Evolutionary conservation across 2,113 vertebrate species (phyloP), one percentile per base, ranked within the genome.

Genomic region (Lipotes vexillifer): DNA sequence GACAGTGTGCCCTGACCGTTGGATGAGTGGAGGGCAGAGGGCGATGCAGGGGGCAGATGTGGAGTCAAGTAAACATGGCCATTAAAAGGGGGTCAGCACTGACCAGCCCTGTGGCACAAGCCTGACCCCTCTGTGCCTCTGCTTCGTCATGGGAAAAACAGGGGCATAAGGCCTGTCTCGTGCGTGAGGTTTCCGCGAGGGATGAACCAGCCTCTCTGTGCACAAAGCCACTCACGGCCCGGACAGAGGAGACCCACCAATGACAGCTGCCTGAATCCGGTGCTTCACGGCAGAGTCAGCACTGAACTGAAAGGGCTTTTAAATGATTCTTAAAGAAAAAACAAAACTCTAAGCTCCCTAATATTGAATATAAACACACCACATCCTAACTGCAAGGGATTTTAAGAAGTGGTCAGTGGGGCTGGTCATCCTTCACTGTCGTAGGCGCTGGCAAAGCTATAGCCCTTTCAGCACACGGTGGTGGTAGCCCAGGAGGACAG

Each of bases 91-190:
- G 46, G 46, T 33, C 74, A 33, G 74, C 29, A 3, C 74, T 12
- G 46, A 17, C 49, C 61, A 1, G 10, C 41, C 71, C 71, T 15
- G 25, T 14, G 15, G 23, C 13, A 7, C 14, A 5, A 5, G 21
- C 49, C 11, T 1, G 36, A 20, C 29, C 23, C 57, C 77, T 27
- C 57, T 8, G 85, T 5, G 4, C 27, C 46, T 61, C 41, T 3
- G 20, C 1, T 21, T n/a, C 6, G 8, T 77, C 31, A 6, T 3
- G 12, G 38, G 38, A 0, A 52, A 57, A 8, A 13, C 27, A 36
- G 25, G n/a, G 20, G 8, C 31, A n/a, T 4, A 59, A 8, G 2
- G 1, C 23, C 25, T 36, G 1, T 2, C 13, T n/a, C 29, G 0
- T 4, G 23, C 29, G 0, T 4, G 23, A 20, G 41, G 52, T 5